Base-by-base conservation (phyloP, 2,797 vertebrate genomes). In the Hyperoplus immaculatus region DNA sequence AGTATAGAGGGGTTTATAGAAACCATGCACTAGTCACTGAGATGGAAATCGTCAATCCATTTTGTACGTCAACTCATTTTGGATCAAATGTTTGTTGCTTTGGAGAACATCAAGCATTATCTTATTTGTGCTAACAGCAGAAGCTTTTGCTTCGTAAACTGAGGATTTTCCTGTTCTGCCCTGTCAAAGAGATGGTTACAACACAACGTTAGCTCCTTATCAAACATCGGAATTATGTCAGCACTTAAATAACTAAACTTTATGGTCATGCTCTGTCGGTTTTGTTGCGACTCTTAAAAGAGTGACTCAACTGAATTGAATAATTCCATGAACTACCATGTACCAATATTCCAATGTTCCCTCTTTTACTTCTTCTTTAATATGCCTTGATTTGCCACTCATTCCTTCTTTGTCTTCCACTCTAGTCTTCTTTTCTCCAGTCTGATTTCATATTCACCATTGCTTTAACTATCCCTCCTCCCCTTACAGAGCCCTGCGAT, bases 401-500 rank as follows among this genome's bases (percentile, higher is more conserved):
- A 11, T 8, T 15, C 12, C 1, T 2, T 41, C 11, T 56, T 49
- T 42, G n/a, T 14, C 45, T n/a, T 43, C 39, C 43, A 16, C 7
- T 46, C 10, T 43, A 4, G 2, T 72, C 41, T 72, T 55, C 11
- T 41, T 59, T 6, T 39, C 1, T 43, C 3, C 29, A 29, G 29
- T 29, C 3, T 14, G 3, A 14, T 16, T 45, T 18, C 3, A 5
- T 51, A 18, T 54, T 57, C 64, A 45, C n/a, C 38, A 75, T 18
- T 49, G 41, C 61, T 51, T 3, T 60, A 12, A 45, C 45, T 69
- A 45, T 68, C 36, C 15, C 18, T n/a, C 41, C 36, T 10, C 12
- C 18, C 21, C 18, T 14, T 36, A 0, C 84, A 98, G 97, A 96
- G 96, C 85, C 97, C 98, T 42, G 95, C 95, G 85, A 99, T 99